Percentiles rank a stretch among this genome's conserved stretches.
Conservation (phyloP, 2,888 invertebrate species). For the Hemaris fuciformis region DNA sequence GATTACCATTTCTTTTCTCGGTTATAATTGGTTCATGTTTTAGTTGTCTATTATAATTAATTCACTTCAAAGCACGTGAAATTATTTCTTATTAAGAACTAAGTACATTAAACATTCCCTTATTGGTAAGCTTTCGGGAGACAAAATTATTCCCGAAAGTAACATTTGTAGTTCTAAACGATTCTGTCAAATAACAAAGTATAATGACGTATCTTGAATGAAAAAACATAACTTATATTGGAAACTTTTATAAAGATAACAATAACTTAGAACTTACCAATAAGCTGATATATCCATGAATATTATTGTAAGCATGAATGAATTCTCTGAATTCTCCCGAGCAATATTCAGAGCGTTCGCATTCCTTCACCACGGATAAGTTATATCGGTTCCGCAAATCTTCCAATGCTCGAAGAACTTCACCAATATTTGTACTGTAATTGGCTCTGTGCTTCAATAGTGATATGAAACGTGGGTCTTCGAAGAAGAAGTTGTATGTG, state of each 20-base stretch:
- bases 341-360: constrained; percentile 77
- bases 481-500: constrained; percentile 50
- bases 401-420: constrained; percentile 62
- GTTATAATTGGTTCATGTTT: too few relatives aligned
- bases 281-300: constrained; percentile 92
- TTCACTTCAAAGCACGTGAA: too few relatives aligned
- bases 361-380: constrained; percentile 64
- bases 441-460: constrained; percentile 57
- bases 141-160: too few relatives aligned
- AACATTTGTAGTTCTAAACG: too few relatives aligned
- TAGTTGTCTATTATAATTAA: too few relatives aligned
- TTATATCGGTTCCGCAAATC: constrained; percentile 64
- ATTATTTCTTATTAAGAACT: too few relatives aligned
- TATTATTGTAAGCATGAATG: constrained; percentile 83
- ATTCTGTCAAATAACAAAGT: too few relatives aligned
- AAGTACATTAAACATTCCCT: too few relatives aligned
- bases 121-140: too few relatives aligned
- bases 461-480: constrained; percentile 59
- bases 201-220: too few relatives aligned
- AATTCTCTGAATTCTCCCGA: constrained; percentile 82
- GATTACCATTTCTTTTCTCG: too few relatives aligned
- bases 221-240: neutral
- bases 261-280: constrained; percentile 85
- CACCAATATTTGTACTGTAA: constrained; percentile 53
- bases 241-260: neutral